These are phyloP conservation scores for Heliothis virescens DNA, from an alignment of 1,140 invertebrate genomes.

Conservation along the genomic window DNA sequence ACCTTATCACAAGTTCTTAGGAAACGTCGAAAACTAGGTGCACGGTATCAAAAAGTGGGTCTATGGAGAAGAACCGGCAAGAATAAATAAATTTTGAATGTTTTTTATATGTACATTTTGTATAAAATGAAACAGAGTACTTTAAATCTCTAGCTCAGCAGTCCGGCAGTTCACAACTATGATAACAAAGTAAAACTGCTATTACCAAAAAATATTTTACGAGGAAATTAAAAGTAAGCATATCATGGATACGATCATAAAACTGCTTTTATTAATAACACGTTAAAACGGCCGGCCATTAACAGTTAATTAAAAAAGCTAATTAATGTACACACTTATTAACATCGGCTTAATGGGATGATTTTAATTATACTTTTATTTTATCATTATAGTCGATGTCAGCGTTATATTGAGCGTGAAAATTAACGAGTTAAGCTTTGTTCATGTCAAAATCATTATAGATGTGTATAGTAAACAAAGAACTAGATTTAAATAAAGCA, in stretches of 20 bases:
- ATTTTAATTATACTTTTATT: constrained; percentile 1
- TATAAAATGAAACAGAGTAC: too few relatives aligned
- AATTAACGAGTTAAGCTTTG: too few relatives aligned
- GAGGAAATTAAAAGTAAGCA: constrained; percentile 5
- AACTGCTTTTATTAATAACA: background rate
- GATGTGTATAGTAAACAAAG: too few relatives aligned
- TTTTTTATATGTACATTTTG: too few relatives aligned
- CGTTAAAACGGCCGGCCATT: background rate
- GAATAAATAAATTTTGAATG: too few relatives aligned
- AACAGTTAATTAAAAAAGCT: background rate
- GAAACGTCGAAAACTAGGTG: too few relatives aligned
- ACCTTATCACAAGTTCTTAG: too few relatives aligned
- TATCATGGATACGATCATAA: background rate
- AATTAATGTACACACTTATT: constrained; percentile 6
- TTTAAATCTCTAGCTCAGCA: too few relatives aligned
- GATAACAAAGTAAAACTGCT: background rate
- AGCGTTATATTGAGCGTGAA: background rate
- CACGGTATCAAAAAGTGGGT: too few relatives aligned
- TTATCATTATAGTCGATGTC: background rate
- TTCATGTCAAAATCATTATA: too few relatives aligned
- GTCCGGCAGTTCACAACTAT: background rate
- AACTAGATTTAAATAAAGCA: too few relatives aligned
- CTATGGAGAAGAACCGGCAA: too few relatives aligned
- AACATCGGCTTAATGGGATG: background rate
- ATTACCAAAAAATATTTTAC: background rate